Evolutionary conservation across 2,113 vertebrate genomes (phyloP).

Genomic region (Rissa tridactyla): DNA sequence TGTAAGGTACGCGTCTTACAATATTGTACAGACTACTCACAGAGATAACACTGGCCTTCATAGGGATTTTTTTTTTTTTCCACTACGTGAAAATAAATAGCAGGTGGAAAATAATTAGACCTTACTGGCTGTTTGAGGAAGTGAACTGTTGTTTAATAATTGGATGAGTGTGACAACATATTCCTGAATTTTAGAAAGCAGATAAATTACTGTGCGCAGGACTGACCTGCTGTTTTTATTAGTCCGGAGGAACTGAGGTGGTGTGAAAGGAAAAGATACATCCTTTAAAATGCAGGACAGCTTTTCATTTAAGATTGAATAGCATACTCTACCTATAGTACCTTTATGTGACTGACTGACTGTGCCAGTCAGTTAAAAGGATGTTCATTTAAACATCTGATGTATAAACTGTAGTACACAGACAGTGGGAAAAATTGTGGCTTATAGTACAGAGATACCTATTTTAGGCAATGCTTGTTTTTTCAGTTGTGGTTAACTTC

Average conservation of each 20-base stretch:
- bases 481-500: slow-evolving; percentile 8
- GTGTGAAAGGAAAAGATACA: background rate
- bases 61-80: background rate
- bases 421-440: background rate
- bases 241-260: background rate
- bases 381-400: background rate
- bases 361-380: slow-evolving; percentile 27
- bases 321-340: background rate
- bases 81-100: slow-evolving; percentile 25
- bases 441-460: background rate
- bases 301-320: slow-evolving; percentile 5
- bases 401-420: background rate
- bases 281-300: background rate
- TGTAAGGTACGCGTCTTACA: background rate
- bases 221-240: slow-evolving; percentile 23
- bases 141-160: slow-evolving; percentile 55
- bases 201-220: slow-evolving; percentile 6
- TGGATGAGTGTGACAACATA: background rate
- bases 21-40: background rate
- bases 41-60: background rate
- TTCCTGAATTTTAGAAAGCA: slow-evolving; percentile 44
- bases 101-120: slow-evolving; percentile 34
- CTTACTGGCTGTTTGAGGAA: slow-evolving; percentile 20
- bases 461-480: background rate
- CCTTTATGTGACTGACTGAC: background rate